Base-by-base conservation (phyloP, 2,797 vertebrate species). In the Odontamblyopus rebecca region DNA sequence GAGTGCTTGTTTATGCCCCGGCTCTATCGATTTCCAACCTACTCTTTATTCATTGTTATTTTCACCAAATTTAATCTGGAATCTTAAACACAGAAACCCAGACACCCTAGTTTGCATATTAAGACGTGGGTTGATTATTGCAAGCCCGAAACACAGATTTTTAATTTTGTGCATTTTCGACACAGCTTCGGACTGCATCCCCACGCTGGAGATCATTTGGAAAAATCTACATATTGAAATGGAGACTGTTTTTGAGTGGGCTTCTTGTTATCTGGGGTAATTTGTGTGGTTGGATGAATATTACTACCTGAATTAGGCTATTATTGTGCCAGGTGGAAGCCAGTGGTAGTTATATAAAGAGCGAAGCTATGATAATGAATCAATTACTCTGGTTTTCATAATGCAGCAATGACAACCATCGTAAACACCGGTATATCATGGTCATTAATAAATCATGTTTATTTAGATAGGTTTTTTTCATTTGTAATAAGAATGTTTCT, bases 91-190 rank as follows among this genome's bases (percentile, higher is more conserved):
- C 79, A 68, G 70, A 86, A 84, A 82, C 89, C 89, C 88, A 72
- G 82, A 74, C 76, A 86, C 89, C 86, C 80, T 85, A 86, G 83
- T 92, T 91, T 88, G 89, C 89, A 91, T 93, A 91, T 92, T 93
- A 89, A 92, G 90, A 86, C 89, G 82, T 75, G 70, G 70, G 80
- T 82, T 92, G 84, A 91, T 93, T 90, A 91, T 88, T 77, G 67
- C 77, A 72, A 84, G 80, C 82, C 74, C 73, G 90, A 89, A 91
- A 92, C 85, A 86, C 90, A 92, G 85, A 91, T 93, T 85, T 92
- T 90, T 93, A 92, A 93, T 93, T 92, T 94, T 91, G 88, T 88
- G 89, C 91, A 82, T 93, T 93, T 93, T 93, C 87, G 89, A 92
- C 92, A 93, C 92, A 90, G 92, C 89, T 89, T 92, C 89, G 84